A percentile compares a stretch with the other conserved stretches of the same genome.
Evolutionary conservation across 1,140 invertebrate species (phyloP).

Genomic region (Galendromus occidentalis): DNA sequence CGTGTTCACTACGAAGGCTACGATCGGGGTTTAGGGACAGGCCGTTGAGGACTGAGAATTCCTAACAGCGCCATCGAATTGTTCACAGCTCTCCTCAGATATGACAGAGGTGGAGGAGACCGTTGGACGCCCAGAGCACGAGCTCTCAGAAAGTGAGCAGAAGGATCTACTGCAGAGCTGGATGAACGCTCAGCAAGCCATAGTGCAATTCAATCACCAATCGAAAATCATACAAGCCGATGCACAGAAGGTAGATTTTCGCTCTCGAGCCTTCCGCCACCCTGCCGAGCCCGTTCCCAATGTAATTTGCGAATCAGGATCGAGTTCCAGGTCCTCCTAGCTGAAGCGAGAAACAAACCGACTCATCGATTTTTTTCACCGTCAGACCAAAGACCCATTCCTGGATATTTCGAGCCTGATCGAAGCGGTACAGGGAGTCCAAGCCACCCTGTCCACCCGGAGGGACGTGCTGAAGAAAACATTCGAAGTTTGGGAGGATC

Average conservation of each 20-base stretch:
- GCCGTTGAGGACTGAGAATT: neutral
- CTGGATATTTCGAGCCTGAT: neutral
- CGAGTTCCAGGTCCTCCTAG: too few species aligned
- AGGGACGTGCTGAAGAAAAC: slow-evolving; percentile 5
- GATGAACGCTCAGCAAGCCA: slow-evolving; percentile 8
- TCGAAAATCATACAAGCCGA: neutral
- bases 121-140: neutral
- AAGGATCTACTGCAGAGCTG: neutral
- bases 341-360: too few species aligned
- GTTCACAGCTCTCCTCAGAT: neutral
- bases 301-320: too few species aligned
- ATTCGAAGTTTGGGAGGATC: slow-evolving; percentile 8
- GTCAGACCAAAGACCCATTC: neutral
- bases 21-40: too few species aligned
- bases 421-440: neutral
- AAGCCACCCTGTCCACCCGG: neutral
- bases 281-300: too few species aligned
- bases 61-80: neutral
- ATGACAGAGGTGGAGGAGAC: neutral
- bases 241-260: neutral
- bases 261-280: too few species aligned
- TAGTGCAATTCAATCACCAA: slow-evolving; percentile 8
- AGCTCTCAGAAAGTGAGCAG: neutral
- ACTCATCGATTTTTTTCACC: neutral
- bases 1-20: too few species aligned